A percentile compares a stretch with the other conserved stretches of the same genome.
phyloP scores from a whole-genome alignment of 2,113 vertebrate genomes.

The Aptenodytes forsteri region DNA sequence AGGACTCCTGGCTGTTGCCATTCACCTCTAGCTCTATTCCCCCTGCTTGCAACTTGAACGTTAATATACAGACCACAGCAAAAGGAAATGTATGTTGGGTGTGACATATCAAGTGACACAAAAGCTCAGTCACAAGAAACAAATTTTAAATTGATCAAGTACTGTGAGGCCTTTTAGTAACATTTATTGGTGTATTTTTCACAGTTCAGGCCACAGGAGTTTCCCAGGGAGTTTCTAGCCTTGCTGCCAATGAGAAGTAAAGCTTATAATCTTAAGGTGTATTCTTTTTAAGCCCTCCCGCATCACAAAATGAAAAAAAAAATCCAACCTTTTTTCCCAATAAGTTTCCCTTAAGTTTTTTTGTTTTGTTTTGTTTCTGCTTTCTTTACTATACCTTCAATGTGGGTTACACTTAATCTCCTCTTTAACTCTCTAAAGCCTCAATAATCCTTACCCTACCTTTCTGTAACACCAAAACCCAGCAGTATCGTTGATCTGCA shows the following conservation, averaged over 20 bases:
- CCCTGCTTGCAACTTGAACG: neutral
- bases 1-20: slow-evolving; percentile 3
- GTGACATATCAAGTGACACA: slow-evolving; percentile 44
- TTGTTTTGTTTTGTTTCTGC: neutral
- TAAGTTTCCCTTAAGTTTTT: neutral
- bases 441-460: neutral
- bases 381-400: neutral
- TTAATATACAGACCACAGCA: slow-evolving; percentile 29
- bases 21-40: slow-evolving; percentile 27
- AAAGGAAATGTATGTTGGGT: slow-evolving; percentile 45
- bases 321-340: neutral
- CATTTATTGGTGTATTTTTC: slow-evolving; percentile 26
- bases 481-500: neutral
- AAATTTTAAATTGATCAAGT: neutral
- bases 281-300: neutral
- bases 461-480: neutral
- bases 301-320: neutral
- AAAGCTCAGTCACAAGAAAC: slow-evolving; percentile 30
- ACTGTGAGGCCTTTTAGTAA: neutral
- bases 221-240: slow-evolving; percentile 15
- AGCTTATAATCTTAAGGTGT: neutral
- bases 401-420: slow-evolving; percentile 1
- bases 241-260: slow-evolving; percentile 37
- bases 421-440: neutral
- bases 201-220: neutral